Percentiles rank a stretch among this genome's conserved stretches.
Conservation (phyloP, 2,888 invertebrate species). For the Fragum fragum region DNA sequence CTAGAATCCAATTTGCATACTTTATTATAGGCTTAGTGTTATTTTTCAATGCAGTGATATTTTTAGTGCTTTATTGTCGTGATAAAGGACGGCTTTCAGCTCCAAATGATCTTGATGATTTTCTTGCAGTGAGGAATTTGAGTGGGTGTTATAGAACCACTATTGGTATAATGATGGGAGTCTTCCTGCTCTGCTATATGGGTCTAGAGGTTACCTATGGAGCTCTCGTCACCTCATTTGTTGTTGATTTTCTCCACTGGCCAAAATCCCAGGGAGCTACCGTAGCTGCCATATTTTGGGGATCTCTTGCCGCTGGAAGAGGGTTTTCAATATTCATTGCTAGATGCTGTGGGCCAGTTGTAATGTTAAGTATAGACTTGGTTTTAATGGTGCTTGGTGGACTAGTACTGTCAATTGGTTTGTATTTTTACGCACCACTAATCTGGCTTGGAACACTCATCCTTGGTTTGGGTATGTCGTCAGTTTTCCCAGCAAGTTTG, state of each 20-base stretch:
- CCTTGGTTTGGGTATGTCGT: constrained; percentile 87
- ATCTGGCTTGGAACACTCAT: constrained; percentile 86
- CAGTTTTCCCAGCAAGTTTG: constrained; percentile 87
- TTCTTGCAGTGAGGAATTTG: constrained; percentile 30
- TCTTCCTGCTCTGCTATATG: constrained; percentile 86
- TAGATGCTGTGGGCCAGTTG: constrained; percentile 84
- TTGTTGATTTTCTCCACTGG: constrained; percentile 83
- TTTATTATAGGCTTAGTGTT: constrained; percentile 85
- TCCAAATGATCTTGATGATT: constrained; percentile 31
- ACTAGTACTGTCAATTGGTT: constrained; percentile 83
- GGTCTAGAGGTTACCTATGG: constrained; percentile 87
- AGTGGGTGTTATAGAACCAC: constrained; percentile 62
- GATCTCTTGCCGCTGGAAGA: constrained; percentile 86
- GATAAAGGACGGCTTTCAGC: constrained; percentile 60
- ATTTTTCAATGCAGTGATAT: constrained; percentile 83
- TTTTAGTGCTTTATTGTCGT: constrained; percentile 84
- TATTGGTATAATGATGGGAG: constrained; percentile 84
- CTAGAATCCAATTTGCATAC: constrained; percentile 86
- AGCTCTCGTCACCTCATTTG: constrained; percentile 86
- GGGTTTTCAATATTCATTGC: constrained; percentile 87
- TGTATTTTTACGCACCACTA: constrained; percentile 75
- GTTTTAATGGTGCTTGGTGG: constrained; percentile 82
- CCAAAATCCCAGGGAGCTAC: constrained; percentile 84
- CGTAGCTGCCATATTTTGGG: constrained; percentile 87
- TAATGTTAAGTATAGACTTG: constrained; percentile 86